These are phyloP conservation scores for Ctena decussata DNA, from an alignment of 2,888 invertebrate genomes.

Conservation along the genomic window DNA sequence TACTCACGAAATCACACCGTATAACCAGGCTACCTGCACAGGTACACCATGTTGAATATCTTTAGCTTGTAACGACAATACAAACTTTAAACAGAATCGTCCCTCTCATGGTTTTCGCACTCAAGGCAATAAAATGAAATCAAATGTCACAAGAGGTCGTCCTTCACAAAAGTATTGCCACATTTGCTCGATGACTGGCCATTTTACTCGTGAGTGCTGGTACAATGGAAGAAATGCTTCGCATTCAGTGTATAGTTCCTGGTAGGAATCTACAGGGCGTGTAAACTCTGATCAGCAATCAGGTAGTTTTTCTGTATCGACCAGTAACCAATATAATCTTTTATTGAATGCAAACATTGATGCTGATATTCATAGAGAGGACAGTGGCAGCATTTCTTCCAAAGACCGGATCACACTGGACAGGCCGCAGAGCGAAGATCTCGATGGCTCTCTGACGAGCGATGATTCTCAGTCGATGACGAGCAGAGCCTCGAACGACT, in stretches of 20 bases:
- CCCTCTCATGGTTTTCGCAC: no score
- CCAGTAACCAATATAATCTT: neutral
- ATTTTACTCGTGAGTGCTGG: neutral
- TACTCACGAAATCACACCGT: no score
- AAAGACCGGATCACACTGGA: neutral
- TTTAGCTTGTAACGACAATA: no score
- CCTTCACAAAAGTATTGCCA: neutral
- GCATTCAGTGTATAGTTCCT: neutral
- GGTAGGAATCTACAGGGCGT: neutral
- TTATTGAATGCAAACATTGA: neutral
- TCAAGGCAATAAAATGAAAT: no score
- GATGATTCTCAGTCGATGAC: neutral
- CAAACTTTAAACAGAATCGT: neutral
- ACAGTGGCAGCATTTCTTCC: neutral
- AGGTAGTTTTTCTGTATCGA: neutral
- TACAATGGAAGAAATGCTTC: neutral
- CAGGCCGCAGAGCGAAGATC: neutral
- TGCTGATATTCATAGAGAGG: neutral
- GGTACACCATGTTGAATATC: no score
- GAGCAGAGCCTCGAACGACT: neutral
- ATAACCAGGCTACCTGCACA: no score
- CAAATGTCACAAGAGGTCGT: neutral
- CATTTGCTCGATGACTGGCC: neutral
- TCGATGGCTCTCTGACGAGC: neutral
- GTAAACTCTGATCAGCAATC: neutral